Percentiles rank a stretch among this genome's conserved stretches.
Evolutionary conservation across 1,140 invertebrate species (phyloP).

Genomic region (Atta colombica): DNA sequence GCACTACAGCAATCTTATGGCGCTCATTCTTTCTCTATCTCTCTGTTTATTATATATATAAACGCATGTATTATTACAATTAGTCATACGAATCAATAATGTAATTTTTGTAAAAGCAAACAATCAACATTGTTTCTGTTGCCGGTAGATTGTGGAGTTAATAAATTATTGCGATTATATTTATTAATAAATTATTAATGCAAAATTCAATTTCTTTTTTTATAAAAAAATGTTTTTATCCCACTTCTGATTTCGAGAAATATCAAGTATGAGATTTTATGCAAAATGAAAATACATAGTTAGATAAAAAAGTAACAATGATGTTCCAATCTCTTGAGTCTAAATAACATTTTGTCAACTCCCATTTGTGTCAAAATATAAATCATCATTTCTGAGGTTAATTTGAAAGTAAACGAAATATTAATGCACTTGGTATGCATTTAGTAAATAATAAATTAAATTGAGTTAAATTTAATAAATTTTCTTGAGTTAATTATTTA

Average conservation of each 20-base stretch:
- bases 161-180: no score
- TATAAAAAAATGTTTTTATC: not conserved
- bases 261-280: not conserved
- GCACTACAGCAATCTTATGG: not conserved
- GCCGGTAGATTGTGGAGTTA: not conserved
- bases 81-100: not conserved
- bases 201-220: not conserved
- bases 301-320: no score
- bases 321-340: no score
- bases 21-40: not conserved
- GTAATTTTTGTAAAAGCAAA: conserved; percentile 28
- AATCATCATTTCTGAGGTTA: no score
- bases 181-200: no score
- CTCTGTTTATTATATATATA: conserved; percentile 29
- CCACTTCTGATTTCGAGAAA: not conserved
- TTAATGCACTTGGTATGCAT: no score
- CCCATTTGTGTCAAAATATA: no score
- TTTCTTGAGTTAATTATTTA: no score
- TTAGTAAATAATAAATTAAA: no score
- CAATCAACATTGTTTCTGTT: not conserved
- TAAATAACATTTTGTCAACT: no score
- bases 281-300: not conserved
- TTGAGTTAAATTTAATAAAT: no score
- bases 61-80: not conserved
- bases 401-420: no score